These are phyloP conservation scores for Caenorhabditis briggsae DNA, from an alignment of 1,140 invertebrate species.

Conservation along the genomic window DNA sequence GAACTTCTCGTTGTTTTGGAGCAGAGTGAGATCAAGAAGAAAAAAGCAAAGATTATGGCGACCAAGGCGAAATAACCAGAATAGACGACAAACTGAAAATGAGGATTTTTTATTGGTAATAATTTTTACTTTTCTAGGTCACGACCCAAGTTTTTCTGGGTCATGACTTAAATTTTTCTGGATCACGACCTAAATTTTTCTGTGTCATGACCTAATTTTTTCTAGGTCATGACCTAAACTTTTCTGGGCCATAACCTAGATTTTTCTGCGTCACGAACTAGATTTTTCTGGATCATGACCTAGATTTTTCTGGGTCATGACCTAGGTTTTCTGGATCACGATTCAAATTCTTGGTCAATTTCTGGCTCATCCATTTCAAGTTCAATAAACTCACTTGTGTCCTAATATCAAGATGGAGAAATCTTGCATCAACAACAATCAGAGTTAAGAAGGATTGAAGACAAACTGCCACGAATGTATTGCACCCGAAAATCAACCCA, in stretches of 20 bases:
- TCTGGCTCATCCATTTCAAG: too few species aligned
- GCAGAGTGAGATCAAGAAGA: conserved; percentile 36
- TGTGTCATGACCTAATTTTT: too few species aligned
- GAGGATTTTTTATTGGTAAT: background rate
- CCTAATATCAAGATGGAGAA: conserved; percentile 31
- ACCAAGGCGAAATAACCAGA: conserved; percentile 23
- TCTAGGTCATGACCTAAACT: too few species aligned
- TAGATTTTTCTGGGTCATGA: too few species aligned
- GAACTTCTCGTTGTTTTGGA: background rate
- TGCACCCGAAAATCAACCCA: conserved; percentile 60
- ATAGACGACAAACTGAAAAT: conserved; percentile 24
- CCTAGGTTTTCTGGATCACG: too few species aligned
- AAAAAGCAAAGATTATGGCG: conserved; percentile 23
- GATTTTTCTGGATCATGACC: too few species aligned
- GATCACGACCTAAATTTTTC: too few species aligned
- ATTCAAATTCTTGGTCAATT: too few species aligned
- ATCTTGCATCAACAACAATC: conserved; percentile 48
- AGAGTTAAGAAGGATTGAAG: conserved; percentile 55
- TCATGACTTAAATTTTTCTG: too few species aligned
- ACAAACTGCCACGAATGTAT: conserved; percentile 62
- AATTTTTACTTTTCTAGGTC: background rate
- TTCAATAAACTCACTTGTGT: conserved; percentile 13
- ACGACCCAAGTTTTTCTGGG: too few species aligned
- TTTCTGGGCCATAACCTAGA: too few species aligned
- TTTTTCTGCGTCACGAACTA: too few species aligned